A percentile compares a stretch with the other conserved stretches of the same genome.
Evolutionary conservation across 1,140 invertebrate species (phyloP).

Genomic region (Rhyzopertha dominica): DNA sequence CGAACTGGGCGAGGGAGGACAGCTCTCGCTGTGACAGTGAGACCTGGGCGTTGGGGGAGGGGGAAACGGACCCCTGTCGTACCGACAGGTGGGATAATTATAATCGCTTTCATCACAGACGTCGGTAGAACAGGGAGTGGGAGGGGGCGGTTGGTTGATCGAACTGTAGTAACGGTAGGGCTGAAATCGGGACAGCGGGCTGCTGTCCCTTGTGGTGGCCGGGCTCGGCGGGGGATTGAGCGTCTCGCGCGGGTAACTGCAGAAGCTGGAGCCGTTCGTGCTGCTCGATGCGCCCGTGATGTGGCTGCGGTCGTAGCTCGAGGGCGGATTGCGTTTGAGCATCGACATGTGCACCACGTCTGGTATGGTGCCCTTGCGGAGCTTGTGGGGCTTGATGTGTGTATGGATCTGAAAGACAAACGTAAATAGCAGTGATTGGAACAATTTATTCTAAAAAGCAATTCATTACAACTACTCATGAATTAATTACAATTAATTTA

Average conservation of each 20-base stretch:
- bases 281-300: conserved; percentile 79
- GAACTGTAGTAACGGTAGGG: conserved; percentile 73
- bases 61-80: conserved; percentile 65
- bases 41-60: conserved; percentile 81
- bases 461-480: no score
- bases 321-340: conserved; percentile 55
- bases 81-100: conserved; percentile 55
- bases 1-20: conserved; percentile 74
- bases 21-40: conserved; percentile 67
- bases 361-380: conserved; percentile 41
- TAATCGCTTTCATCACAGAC: conserved; percentile 85
- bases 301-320: conserved; percentile 71
- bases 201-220: conserved; percentile 58
- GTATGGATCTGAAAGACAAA: conserved; percentile 28
- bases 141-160: conserved; percentile 81
- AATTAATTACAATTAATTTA: no score
- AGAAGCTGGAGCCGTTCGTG: conserved; percentile 51
- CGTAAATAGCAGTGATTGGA: no score
- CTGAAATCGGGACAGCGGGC: conserved; percentile 55
- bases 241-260: conserved; percentile 70
- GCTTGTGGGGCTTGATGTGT: conserved; percentile 28
- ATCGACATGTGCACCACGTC: conserved; percentile 63
- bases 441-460: no score
- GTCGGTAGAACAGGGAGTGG: conserved; percentile 91
- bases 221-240: conserved; percentile 88